Base-by-base conservation (phyloP, 37 sponge, comb jelly and placozoan genomes). In the Axinella damicornis region DNA sequence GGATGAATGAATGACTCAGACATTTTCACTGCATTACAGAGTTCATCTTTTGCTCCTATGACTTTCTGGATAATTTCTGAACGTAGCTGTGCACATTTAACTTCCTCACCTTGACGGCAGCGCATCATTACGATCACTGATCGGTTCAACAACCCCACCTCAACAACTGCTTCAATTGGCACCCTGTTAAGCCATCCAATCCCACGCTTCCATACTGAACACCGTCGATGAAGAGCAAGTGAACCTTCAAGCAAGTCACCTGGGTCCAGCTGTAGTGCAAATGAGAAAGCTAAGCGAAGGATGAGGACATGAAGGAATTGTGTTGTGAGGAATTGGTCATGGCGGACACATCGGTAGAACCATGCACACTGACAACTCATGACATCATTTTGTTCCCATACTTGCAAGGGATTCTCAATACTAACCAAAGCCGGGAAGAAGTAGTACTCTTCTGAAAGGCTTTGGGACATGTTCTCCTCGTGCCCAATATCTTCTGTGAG, bases 371-470 rank as follows among this genome's bases (percentile, higher is more conserved):
- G 6, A 57, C 56, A 76, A 27, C 36, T 5, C 53, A 76, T 55
- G 41, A 11, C 28, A 5, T 58, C 59, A 33, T 57, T 34, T 34
- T 22, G 58, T 28, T 55, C 16, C 59, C 77, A 56, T 31, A 76
- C 56, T 11, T 58, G 24, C 17, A 33, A 19, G 4, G 77, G 77
- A 5, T 56, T 25, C 4, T 55, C 58, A 14, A 24, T 32, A 53
- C 22, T 17, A 56, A 81, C 55, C 21, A 81, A 35, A 70, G 53
- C 69, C 17, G 82, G 82, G 60, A 69, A 81, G 82, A 81, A 81
- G 38, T 57, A 69, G 37, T 52, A 81, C 54, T 73, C 71, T 36
- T 69, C 71, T 46, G 46, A 46, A 46, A 46, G 6, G 9, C 11
- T 13, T n/a, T 2, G 46, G 5, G 73, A 38, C 16, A 14, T 27